Percentiles rank a stretch among this genome's conserved stretches.
Conservation (phyloP, 1,140 invertebrate species). For the Batillaria attramentaria region DNA sequence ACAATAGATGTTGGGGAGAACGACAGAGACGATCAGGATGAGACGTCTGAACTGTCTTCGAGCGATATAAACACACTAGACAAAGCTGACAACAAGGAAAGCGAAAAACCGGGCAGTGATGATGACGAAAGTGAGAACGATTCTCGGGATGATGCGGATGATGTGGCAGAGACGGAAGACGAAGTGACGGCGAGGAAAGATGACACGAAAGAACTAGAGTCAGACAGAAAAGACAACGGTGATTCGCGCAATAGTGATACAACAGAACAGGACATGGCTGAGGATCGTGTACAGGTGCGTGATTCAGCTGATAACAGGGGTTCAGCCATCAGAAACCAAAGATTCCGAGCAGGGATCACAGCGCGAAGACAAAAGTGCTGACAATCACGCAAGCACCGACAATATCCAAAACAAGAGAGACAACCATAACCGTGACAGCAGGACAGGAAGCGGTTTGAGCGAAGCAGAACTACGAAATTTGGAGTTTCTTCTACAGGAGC, state of each 20-base stretch:
- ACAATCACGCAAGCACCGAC: no score
- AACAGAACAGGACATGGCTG: neutral
- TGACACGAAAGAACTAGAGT: constrained; percentile 19
- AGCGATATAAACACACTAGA: neutral
- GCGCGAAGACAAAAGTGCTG: no score
- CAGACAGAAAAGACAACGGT: neutral
- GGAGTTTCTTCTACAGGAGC: constrained; percentile 44
- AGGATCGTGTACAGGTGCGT: no score
- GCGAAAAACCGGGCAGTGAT: no score
- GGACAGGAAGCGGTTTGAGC: neutral
- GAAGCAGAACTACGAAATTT: constrained; percentile 12
- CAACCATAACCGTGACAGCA: neutral
- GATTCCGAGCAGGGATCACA: no score
- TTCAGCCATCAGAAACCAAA: no score
- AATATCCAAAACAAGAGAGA: neutral
- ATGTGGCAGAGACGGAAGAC: neutral
- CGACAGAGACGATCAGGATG: no score
- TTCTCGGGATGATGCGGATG: neutral
- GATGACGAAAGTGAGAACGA: no score
- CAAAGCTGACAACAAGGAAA: neutral
- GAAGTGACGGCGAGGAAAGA: no score
- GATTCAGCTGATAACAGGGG: no score
- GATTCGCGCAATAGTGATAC: neutral
- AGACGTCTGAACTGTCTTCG: no score
- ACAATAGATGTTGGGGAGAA: no score